Evolutionary conservation across 2,888 invertebrate species (phyloP), one percentile per base, ranked within the genome.

Genomic region (Pasiphila rectangulata): DNA sequence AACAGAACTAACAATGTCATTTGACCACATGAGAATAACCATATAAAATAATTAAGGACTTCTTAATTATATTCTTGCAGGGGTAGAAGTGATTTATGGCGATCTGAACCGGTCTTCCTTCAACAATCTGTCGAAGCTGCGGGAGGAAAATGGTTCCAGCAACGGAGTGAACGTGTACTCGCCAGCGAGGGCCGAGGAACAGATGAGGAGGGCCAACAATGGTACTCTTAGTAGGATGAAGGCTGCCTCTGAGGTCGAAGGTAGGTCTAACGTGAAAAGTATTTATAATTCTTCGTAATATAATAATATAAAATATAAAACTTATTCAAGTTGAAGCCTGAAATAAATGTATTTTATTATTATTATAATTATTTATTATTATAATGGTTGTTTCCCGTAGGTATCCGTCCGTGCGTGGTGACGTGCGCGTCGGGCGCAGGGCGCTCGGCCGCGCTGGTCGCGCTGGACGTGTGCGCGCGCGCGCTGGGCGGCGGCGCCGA

Each of bases 401-500:
- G 91, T 7, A 79, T 85, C 10, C 94, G 94, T 24, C 94, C 96
- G 38, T 92, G 95, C 68, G 92, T 95, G 58, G 92, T 95, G 54
- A 94, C 95, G 77, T 96, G 96, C 84, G 95, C 97, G 75, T 95
- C 96, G 46, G 95, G 98, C 59, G 97, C 97, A 32, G 98, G 97
- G 0, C 91, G 98, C 41, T 94, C 97, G 9, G 97, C 97, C 27
- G 94, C 96, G 36, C 88, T 97, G 56, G 91, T 97, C 52, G 95
- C 96, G 53, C 93, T 95, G 74, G 98, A 98, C 87, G 90, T 95
- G 56, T 93, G 95, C 64, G 94, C 97, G 82, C 92, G 96, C 68
- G 95, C 96, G 69, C 94, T 95, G 76, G 93, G 93, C 17, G 91
- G 95, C 50, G 91, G 91, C 40, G 94, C 96, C 9, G 97, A 98